A percentile compares a stretch with the other conserved stretches of the same genome.
These are phyloP conservation scores for Sipha flava DNA, from an alignment of 1,140 invertebrate genomes.

Conservation along the genomic window DNA sequence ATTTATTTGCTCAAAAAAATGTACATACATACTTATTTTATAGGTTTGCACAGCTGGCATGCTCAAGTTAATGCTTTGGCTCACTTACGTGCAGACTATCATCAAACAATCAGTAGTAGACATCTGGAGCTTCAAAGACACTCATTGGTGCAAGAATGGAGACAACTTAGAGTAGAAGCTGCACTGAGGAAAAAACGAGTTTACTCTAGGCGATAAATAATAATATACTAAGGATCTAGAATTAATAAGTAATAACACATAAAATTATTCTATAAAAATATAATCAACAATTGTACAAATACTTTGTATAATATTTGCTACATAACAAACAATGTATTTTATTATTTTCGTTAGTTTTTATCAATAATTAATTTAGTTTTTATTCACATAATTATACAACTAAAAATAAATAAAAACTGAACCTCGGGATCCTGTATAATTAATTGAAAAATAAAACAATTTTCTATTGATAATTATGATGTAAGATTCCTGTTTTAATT, in stretches of 20 bases:
- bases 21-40: neutral
- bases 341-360: neutral
- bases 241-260: neutral
- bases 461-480: too few species aligned
- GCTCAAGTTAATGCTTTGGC: neutral
- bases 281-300: neutral
- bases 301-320: neutral
- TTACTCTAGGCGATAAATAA: neutral
- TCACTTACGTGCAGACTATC: conserved; percentile 15
- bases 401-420: neutral
- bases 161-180: conserved; percentile 11
- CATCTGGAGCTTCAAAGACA: conserved; percentile 4
- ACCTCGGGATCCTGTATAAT: neutral
- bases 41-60: conserved; percentile 16
- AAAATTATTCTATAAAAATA: neutral
- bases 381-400: neutral
- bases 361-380: neutral
- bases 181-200: neutral
- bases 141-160: conserved; percentile 7
- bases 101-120: conserved; percentile 1
- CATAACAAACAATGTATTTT: neutral
- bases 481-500: neutral
- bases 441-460: neutral
- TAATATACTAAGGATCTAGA: neutral
- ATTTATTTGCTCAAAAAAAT: neutral